Evolutionary conservation across 1,140 invertebrate species (phyloP), one percentile per base, ranked within the genome.

Genomic region (Microplitis mediator): DNA sequence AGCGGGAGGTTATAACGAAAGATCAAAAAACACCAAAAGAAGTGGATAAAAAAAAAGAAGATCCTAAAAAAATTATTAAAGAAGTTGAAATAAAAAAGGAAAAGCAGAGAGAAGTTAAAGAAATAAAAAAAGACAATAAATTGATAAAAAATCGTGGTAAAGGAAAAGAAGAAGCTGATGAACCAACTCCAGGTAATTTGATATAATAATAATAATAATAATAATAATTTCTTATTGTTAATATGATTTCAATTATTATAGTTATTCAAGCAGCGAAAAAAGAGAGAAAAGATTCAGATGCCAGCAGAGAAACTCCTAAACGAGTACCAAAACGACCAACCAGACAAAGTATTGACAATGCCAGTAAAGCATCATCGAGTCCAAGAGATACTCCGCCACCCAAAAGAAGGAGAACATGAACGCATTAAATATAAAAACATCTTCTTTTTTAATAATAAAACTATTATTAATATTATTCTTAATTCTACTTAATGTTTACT

Each of bases 41-140:
- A 34, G 51, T 74, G 4, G 83, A 87, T 50, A 89, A 87, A 73
- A 88, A 88, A 73, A 89, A 89, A 34, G 88, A 88, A 54, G 88
- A 88, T 9, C 62, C 80, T 0, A 86, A 85, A 32, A 86, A 86
- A 72, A 63, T 80, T 51, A 50, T 79, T 0, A 87, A 86, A 35
- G 86, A 87, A 58, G 16, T 73, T 0, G 85, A 87, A 63, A n/a
- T 82, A 0, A 86, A 85, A 34, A 87, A 86, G 60, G 85, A 86
- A 1, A 87, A 87, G 67, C 81, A 82, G 65, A 80, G 81, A n/a
- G 86, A 87, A 2, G 60, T 74, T 4, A 87, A 87, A 56, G 86
- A 87, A 62, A 70, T 79, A 14, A 87, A 83, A 56, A 87, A 86
- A 67, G 86, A 87, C 71, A 76, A 80, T 11, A 86, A 87, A 78